A percentile compares a stretch with the other conserved stretches of the same genome.
These are phyloP conservation scores for Apantesis nais DNA, from an alignment of 2,888 invertebrate genomes.

Conservation along the genomic window DNA sequence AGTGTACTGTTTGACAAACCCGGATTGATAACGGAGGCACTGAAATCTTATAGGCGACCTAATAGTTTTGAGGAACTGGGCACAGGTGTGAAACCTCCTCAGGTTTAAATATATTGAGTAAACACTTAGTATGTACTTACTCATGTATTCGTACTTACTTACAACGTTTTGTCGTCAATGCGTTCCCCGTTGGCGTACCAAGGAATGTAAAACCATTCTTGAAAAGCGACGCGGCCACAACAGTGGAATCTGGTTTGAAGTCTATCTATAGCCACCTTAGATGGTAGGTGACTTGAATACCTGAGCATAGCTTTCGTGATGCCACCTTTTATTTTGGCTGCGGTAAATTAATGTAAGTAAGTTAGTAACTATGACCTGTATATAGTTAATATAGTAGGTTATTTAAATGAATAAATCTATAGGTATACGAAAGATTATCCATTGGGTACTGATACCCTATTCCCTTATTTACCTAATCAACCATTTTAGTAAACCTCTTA, in stretches of 20 bases:
- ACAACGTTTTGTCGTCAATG: slow-evolving; percentile 54
- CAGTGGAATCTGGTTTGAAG: slow-evolving; percentile 87
- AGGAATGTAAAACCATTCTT: slow-evolving; percentile 87
- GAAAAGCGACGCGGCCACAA: slow-evolving; percentile 86
- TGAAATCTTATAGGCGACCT: no score
- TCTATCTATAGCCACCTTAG: slow-evolving; percentile 85
- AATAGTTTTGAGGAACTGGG: neutral
- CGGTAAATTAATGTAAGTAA: neutral
- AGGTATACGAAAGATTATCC: no score
- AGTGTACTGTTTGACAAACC: no score
- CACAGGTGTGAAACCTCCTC: neutral
- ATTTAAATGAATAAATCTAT: neutral
- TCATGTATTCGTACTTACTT: slow-evolving; percentile 39
- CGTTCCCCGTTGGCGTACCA: slow-evolving; percentile 78
- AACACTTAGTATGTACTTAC: neutral
- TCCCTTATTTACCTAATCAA: no score
- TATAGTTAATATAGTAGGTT: no score
- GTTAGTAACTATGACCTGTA: neutral
- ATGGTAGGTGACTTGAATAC: slow-evolving; percentile 82
- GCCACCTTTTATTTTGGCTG: slow-evolving; percentile 83
- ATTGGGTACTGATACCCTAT: no score
- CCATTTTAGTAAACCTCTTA: neutral
- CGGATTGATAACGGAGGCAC: no score
- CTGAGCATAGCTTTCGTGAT: slow-evolving; percentile 86
- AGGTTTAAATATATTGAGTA: neutral